phyloP scores from a whole-genome alignment of 2,888 invertebrate genomes.

The Pachliopta kotzebuea region DNA sequence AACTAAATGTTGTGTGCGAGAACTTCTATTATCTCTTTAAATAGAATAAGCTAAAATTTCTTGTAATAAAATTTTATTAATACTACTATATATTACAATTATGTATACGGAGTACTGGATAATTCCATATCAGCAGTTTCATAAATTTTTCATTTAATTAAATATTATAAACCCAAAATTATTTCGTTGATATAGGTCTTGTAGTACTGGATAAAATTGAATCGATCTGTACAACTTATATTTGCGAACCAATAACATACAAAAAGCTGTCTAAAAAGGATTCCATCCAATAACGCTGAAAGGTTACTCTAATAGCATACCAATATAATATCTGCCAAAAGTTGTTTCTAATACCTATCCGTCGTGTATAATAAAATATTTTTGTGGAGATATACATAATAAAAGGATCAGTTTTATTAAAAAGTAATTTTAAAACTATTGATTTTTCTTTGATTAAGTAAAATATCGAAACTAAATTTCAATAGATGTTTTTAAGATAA shows the following conservation, averaged over 20 bases:
- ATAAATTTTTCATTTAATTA: not conserved
- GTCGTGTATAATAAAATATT: not conserved
- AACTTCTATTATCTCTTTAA: too few relatives aligned
- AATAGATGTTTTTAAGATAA: not conserved
- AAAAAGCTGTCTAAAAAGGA: not conserved
- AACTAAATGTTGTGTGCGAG: not conserved
- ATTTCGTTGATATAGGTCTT: not conserved
- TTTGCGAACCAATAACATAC: not conserved
- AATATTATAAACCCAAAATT: not conserved
- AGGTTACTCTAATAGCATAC: slow-evolving; percentile 1
- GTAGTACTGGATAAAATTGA: not conserved
- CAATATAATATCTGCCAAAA: not conserved
- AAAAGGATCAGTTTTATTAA: not conserved
- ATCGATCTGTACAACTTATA: not conserved
- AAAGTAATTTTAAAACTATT: too few relatives aligned
- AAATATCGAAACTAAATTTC: not conserved
- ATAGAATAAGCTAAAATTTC: too few relatives aligned
- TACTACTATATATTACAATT: too few relatives aligned
- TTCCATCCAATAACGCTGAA: slow-evolving; percentile 2
- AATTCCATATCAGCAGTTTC: too few relatives aligned
- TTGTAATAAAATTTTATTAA: too few relatives aligned
- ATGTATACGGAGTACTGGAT: too few relatives aligned
- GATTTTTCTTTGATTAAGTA: too few relatives aligned
- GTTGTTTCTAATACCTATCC: not conserved
- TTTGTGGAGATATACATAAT: not conserved